Evolutionary conservation across 1,140 invertebrate genomes (phyloP).

Genomic region (Caenorhabditis briggsae): DNA sequence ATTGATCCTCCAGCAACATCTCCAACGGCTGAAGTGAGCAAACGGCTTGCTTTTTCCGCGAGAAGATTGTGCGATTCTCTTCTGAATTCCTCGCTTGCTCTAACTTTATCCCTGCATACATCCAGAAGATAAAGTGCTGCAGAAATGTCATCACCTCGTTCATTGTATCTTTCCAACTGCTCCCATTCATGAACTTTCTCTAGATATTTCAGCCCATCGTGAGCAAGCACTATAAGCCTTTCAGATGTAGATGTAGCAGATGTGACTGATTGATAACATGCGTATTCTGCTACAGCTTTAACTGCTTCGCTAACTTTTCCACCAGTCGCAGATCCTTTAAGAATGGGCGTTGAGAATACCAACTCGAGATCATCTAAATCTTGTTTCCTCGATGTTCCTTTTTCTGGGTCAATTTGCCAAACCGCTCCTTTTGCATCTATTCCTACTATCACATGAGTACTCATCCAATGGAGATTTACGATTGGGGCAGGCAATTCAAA

Average conservation of each 20-base stretch:
- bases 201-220: slow-evolving; percentile 47
- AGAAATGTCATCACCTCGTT: slow-evolving; percentile 34
- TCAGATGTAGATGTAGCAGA: slow-evolving; percentile 82
- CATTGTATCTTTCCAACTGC: slow-evolving; percentile 74
- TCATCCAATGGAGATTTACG: slow-evolving; percentile 44
- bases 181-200: slow-evolving; percentile 83
- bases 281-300: slow-evolving; percentile 84
- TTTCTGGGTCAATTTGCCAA: slow-evolving; percentile 52
- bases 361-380: slow-evolving; percentile 87
- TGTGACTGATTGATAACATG: slow-evolving; percentile 91
- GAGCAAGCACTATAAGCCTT: slow-evolving; percentile 42
- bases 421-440: slow-evolving; percentile 42
- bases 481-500: slow-evolving; percentile 25
- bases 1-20: background rate
- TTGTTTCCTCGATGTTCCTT: background rate
- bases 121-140: slow-evolving; percentile 28
- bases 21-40: background rate
- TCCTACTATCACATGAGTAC: slow-evolving; percentile 17
- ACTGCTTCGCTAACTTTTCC: slow-evolving; percentile 85
- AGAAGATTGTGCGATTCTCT: slow-evolving; percentile 14
- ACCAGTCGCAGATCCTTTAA: slow-evolving; percentile 85
- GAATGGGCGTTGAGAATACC: slow-evolving; percentile 80
- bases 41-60: background rate
- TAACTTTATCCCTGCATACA: slow-evolving; percentile 18
- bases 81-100: slow-evolving; percentile 17